Conservation (phyloP, 2,888 invertebrate genomes). For the Aphidius colemani region DNA sequence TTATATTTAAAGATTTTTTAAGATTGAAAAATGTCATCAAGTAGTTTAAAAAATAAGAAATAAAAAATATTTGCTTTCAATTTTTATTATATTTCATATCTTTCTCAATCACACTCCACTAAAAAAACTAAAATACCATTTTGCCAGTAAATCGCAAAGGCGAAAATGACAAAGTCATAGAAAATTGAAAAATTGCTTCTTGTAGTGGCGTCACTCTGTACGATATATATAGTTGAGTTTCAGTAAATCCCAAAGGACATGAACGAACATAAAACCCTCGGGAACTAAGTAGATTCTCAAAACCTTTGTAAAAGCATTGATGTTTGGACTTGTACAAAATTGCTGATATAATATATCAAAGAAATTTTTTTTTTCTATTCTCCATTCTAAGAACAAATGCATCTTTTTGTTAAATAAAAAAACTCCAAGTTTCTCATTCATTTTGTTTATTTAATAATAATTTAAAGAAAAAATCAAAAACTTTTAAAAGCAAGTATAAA, state of each 20-base stretch:
- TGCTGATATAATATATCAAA: constrained; percentile 34
- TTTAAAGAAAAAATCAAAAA: background rate
- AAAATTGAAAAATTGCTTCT: constrained; percentile 60
- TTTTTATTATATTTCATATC: background rate
- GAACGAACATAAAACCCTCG: constrained; percentile 39
- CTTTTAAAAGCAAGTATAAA: background rate
- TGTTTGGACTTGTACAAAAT: constrained; percentile 34
- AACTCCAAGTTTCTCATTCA: too few species aligned
- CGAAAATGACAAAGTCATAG: constrained; percentile 59
- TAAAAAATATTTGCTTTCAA: background rate
- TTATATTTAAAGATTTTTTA: too few species aligned
- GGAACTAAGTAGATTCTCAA: constrained; percentile 52
- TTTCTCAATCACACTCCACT: constrained; percentile 36
- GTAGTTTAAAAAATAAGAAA: background rate
- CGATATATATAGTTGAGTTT: constrained; percentile 23
- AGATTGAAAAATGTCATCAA: background rate
- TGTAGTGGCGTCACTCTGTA: constrained; percentile 37
- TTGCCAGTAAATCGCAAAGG: constrained; percentile 54
- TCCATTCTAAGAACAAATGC: background rate
- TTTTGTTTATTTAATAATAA: background rate
- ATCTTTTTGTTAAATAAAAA: background rate
- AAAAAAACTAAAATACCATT: constrained; percentile 55
- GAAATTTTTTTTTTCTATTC: constrained; percentile 33
- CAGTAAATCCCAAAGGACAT: constrained; percentile 42
- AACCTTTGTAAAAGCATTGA: constrained; percentile 44